phyloP scores from a whole-genome alignment of 2,113 vertebrate genomes.

The Lycaon pictus region DNA sequence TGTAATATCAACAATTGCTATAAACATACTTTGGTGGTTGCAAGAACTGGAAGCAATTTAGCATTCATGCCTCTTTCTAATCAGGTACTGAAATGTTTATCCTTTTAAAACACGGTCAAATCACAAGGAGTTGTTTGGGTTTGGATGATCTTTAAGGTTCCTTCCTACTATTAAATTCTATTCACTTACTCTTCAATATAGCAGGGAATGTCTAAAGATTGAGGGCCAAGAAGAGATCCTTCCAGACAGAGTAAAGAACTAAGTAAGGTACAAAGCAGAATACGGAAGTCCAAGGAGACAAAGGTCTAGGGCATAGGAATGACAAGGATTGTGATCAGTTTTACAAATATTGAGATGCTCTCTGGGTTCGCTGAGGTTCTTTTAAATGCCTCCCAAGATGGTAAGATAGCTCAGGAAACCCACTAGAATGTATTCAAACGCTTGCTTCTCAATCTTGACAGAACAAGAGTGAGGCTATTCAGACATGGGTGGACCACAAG shows the following conservation, averaged over 20 bases:
- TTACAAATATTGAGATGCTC: background rate
- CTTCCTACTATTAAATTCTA: slow-evolving; percentile 19
- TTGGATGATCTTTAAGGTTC: background rate
- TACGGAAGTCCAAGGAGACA: background rate
- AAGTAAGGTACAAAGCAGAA: slow-evolving; percentile 22
- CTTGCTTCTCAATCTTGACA: background rate
- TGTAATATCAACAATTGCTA: background rate
- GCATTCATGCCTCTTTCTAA: slow-evolving; percentile 18
- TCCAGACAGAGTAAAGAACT: background rate
- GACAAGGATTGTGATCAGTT: background rate
- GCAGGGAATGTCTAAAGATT: background rate
- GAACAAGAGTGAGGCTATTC: background rate
- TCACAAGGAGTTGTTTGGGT: background rate
- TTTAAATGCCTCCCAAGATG: slow-evolving; percentile 40
- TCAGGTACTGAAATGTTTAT: background rate
- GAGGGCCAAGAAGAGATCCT: background rate
- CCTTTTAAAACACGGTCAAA: slow-evolving; percentile 1
- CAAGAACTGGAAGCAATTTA: slow-evolving; percentile 50
- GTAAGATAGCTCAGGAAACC: slow-evolving; percentile 1
- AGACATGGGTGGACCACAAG: background rate
- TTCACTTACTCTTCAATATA: slow-evolving; percentile 35
- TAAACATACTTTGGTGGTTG: slow-evolving; percentile 1
- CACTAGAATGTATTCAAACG: slow-evolving; percentile 21
- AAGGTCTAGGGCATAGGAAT: background rate
- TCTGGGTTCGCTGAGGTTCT: slow-evolving; percentile 29